Evolutionary conservation across 2,797 vertebrate genomes (phyloP).

Genomic region (Aphelocoma californica): DNA sequence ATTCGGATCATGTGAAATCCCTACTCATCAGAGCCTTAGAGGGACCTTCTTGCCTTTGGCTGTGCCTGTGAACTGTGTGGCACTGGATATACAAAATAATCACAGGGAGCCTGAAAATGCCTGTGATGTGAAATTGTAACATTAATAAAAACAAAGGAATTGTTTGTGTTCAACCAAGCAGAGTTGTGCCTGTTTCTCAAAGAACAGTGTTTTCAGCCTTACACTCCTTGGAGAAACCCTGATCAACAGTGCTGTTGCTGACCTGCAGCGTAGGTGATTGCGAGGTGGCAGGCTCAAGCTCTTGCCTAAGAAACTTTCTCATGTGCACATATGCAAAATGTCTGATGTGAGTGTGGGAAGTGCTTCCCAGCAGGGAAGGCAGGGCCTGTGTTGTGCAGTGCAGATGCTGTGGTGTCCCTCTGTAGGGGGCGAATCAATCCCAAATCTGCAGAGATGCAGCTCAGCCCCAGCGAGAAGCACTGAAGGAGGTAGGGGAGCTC

Average conservation of each 20-base stretch:
- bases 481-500: background rate
- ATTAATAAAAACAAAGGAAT: background rate
- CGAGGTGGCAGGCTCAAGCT: background rate
- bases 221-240: background rate
- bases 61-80: background rate
- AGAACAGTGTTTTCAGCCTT: background rate
- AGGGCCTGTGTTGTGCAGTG: background rate
- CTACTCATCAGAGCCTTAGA: background rate
- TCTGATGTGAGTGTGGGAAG: background rate
- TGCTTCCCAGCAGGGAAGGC: rapidly evolving
- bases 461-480: background rate
- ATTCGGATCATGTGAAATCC: background rate
- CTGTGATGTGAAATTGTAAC: background rate
- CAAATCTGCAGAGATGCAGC: background rate
- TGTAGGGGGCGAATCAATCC: rapidly evolving
- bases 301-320: background rate
- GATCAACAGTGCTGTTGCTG: background rate
- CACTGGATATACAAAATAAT: background rate
- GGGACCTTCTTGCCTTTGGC: background rate
- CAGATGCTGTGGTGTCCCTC: background rate
- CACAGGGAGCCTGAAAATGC: background rate
- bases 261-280: background rate
- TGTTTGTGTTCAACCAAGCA: conserved; percentile 9
- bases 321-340: background rate
- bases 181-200: background rate